Evolutionary conservation across 1,140 invertebrate species (phyloP), one percentile per base, ranked within the genome.

Genomic region (Orius insidiosus): DNA sequence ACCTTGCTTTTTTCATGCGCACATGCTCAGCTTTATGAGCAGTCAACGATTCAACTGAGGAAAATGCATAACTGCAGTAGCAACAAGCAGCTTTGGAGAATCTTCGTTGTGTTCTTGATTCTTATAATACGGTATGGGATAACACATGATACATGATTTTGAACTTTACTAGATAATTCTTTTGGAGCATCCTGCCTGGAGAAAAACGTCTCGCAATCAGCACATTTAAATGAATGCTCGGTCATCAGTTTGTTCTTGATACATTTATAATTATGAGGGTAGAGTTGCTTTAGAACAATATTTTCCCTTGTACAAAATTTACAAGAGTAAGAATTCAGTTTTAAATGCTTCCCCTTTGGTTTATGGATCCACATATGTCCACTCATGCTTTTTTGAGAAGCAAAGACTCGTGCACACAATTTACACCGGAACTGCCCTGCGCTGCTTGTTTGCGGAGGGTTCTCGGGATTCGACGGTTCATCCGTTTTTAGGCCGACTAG

Each of bases 181-280:
- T 45, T 45, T 10, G 44, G 34, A 3, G 44, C 16, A 15, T 45
- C 44, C 9, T 34, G 34, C 10, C 34, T 18, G 9, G 16, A 35
- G 3, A 45, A 35, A 13, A 35, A 34, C 10, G 32, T 45, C 6
- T 11, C 34, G 44, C 44, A 45, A 13, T 34, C 34, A n/a, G 35
- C 8, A 13, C 44, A 45, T 9, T 18, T 43, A 9, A 43, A 15
- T 3, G 31, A 18, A 30, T 43, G 18, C 31, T 43, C 41, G 2
- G 41, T 43, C 18, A 43, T 9, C 2, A 43, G 14, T 30, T 30
- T 30, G 7, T 18, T 30, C 24, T 30, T 24, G 7, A 43, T 30
- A 32, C 41, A 43, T 16, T 43, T 43, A 30, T 43, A 43, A 30
- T 30, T 32, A 30, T 43, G 41, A 32, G 18, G n/a, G 24, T 43